These are phyloP conservation scores for Nomada hirtipes DNA, from an alignment of 2,888 invertebrate species.

Conservation along the genomic window DNA sequence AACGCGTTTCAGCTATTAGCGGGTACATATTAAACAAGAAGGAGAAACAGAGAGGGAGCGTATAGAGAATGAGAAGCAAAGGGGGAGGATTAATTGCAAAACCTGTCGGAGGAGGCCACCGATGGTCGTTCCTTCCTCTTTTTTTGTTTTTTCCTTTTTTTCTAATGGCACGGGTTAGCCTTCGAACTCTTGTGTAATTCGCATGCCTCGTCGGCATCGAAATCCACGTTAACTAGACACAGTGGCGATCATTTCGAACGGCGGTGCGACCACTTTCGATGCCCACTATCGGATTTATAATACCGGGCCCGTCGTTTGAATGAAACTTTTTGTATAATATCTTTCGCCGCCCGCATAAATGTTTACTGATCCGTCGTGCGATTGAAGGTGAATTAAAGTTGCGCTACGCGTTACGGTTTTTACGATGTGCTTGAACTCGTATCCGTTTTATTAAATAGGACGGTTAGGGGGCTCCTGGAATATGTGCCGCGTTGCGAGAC, in stretches of 20 bases:
- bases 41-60: background rate
- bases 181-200: constrained; percentile 36
- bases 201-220: constrained; percentile 47
- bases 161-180: constrained; percentile 33
- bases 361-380: background rate
- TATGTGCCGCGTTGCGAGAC: too few relatives aligned
- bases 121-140: constrained; percentile 10
- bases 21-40: constrained; percentile 31
- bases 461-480: too few relatives aligned
- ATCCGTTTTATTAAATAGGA: too few relatives aligned
- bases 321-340: background rate
- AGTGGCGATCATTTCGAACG: constrained; percentile 17
- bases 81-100: constrained; percentile 55
- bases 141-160: constrained; percentile 38
- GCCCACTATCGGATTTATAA: background rate
- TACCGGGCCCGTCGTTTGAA: background rate
- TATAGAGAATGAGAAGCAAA: background rate
- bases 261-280: background rate
- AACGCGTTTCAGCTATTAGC: constrained; percentile 63
- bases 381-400: too few relatives aligned
- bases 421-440: too few relatives aligned
- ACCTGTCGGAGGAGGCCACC: constrained; percentile 47
- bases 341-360: background rate
- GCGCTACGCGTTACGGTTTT: too few relatives aligned
- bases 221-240: constrained; percentile 14